Conservation (phyloP, 2,113 vertebrate genomes). For the Pomatorhinus ruficollis region DNA sequence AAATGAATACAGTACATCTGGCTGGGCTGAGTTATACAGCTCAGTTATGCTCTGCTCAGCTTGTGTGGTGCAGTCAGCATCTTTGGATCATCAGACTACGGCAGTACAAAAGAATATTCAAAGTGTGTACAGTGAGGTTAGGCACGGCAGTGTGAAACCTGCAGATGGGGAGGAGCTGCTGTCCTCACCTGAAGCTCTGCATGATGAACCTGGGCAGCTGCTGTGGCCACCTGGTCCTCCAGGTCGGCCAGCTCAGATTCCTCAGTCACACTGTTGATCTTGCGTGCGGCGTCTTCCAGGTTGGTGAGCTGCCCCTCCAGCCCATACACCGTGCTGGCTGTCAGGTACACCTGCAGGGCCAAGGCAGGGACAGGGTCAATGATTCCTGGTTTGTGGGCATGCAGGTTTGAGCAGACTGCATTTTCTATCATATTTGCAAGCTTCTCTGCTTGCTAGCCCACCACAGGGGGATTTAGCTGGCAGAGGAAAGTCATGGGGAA, state of each 20-base stretch:
- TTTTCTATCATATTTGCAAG: background rate
- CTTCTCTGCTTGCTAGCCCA: background rate
- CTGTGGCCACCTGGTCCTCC: slow-evolving; percentile 94
- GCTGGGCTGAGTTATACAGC: background rate
- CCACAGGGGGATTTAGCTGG: background rate
- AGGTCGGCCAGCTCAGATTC: slow-evolving; percentile 88
- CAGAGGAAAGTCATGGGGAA: background rate
- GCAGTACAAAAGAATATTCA: background rate
- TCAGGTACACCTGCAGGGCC: slow-evolving; percentile 87
- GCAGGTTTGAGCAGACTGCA: background rate
- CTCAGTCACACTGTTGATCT: slow-evolving; percentile 83
- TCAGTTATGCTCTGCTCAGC: background rate
- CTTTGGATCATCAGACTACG: background rate
- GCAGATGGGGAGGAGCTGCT: background rate
- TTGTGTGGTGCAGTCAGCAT: background rate
- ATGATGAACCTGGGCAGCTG: slow-evolving; percentile 93
- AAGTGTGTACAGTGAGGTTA: rapidly evolving
- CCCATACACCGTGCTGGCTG: slow-evolving; percentile 90
- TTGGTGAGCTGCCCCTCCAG: slow-evolving; percentile 88
- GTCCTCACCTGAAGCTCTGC: slow-evolving; percentile 90
- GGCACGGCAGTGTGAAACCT: background rate
- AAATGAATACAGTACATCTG: background rate
- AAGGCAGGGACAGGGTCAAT: background rate
- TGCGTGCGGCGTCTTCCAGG: slow-evolving; percentile 87
- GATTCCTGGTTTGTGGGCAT: background rate